phyloP scores from a whole-genome alignment of 2,888 invertebrate genomes.

The Alviniconcha strummeri region DNA sequence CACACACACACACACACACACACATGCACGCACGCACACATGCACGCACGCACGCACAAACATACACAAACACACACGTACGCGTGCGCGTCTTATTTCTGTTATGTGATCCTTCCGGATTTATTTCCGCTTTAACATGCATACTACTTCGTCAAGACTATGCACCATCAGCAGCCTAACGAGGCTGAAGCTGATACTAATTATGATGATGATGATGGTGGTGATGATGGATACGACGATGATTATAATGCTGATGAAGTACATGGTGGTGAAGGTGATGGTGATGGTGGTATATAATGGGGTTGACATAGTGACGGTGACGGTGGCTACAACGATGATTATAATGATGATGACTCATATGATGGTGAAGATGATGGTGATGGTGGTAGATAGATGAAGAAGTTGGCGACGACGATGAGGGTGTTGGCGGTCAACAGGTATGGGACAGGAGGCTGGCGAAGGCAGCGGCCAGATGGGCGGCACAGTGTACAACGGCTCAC shows the following conservation, averaged over 20 bases:
- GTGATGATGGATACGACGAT: background rate
- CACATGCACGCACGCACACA: too few relatives aligned
- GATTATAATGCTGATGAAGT: background rate
- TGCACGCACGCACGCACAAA: too few relatives aligned
- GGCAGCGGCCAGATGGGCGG: background rate
- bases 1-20: too few relatives aligned
- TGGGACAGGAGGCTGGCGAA: background rate
- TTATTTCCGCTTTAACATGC: too few relatives aligned
- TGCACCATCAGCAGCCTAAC: background rate
- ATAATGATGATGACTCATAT: background rate
- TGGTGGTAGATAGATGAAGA: background rate
- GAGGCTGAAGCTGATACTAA: background rate
- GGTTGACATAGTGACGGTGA: background rate
- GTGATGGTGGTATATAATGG: background rate
- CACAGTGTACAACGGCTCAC: too few relatives aligned
- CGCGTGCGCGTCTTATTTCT: too few relatives aligned
- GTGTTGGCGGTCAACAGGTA: background rate
- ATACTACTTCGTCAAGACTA: too few relatives aligned
- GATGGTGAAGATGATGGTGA: background rate
- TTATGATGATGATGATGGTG: background rate
- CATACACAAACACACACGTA: too few relatives aligned
- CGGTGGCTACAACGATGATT: background rate
- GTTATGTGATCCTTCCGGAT: too few relatives aligned
- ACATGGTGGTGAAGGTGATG: background rate
- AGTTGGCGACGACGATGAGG: background rate